A percentile compares a stretch with the other conserved stretches of the same genome.
Conservation (phyloP, 2,888 invertebrate species). For the Maniola hyperantus region DNA sequence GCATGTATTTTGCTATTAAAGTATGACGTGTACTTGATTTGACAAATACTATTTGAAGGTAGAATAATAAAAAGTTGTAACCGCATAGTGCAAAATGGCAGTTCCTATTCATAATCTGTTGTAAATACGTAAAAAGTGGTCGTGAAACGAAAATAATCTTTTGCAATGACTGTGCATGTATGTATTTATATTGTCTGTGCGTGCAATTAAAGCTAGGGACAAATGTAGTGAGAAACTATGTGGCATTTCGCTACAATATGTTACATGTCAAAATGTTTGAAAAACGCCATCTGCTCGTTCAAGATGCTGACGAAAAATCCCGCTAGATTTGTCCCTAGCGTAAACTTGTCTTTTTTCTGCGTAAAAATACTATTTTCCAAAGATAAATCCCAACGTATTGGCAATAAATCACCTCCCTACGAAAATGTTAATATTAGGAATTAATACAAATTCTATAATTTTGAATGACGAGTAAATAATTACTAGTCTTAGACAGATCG, state of each 20-base stretch:
- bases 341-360: slow-evolving; percentile 54
- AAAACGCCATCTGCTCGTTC: too few species aligned
- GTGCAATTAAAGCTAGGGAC: slow-evolving; percentile 54
- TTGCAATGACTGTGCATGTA: slow-evolving; percentile 73
- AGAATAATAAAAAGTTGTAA: slow-evolving; percentile 24
- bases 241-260: too few species aligned
- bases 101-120: slow-evolving; percentile 19
- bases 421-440: slow-evolving; percentile 57
- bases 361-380: slow-evolving; percentile 61
- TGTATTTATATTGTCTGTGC: slow-evolving; percentile 63
- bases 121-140: slow-evolving; percentile 8
- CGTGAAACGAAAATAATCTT: slow-evolving; percentile 13
- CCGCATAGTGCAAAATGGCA: slow-evolving; percentile 4
- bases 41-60: slow-evolving; percentile 21
- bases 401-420: slow-evolving; percentile 45
- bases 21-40: neutral
- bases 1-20: slow-evolving; percentile 39
- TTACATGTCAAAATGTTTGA: too few species aligned
- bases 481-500: slow-evolving; percentile 52
- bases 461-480: slow-evolving; percentile 28
- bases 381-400: slow-evolving; percentile 53
- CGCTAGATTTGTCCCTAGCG: too few species aligned
- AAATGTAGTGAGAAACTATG: too few species aligned
- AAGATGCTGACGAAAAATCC: too few species aligned
- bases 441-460: neutral